phyloP scores from a whole-genome alignment of 2,113 vertebrate genomes.

The Dasyornis broadbenti region DNA sequence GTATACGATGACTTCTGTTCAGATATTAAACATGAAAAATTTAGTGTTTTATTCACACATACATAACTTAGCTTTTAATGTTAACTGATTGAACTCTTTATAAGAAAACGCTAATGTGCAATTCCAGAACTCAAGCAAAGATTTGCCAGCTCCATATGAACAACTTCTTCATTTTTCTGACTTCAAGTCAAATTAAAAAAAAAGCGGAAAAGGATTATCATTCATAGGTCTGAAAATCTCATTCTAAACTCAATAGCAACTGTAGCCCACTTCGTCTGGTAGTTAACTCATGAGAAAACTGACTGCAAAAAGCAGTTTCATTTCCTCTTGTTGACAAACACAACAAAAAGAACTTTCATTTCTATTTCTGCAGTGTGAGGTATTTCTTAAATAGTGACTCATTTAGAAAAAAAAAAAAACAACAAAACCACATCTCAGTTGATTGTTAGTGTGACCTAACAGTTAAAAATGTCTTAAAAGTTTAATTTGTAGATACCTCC shows the following conservation, averaged over 20 bases:
- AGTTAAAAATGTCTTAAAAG: background rate
- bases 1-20: conserved; percentile 82
- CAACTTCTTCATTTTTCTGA: background rate
- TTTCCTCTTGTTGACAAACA: background rate
- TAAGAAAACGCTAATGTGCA: background rate
- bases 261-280: background rate
- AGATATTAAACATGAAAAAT: background rate
- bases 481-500: background rate
- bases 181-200: background rate
- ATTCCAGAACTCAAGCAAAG: background rate
- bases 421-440: background rate
- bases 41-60: background rate
- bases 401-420: background rate
- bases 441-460: background rate
- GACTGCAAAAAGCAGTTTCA: background rate
- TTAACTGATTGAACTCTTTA: background rate
- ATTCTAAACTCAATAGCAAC: background rate
- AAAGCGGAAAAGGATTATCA: background rate
- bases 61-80: background rate
- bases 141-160: background rate
- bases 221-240: background rate
- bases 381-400: background rate
- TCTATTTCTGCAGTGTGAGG: background rate
- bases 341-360: background rate
- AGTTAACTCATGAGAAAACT: background rate